Conservation (phyloP, 2,113 vertebrate genomes). For the Macquaria ambigua region DNA sequence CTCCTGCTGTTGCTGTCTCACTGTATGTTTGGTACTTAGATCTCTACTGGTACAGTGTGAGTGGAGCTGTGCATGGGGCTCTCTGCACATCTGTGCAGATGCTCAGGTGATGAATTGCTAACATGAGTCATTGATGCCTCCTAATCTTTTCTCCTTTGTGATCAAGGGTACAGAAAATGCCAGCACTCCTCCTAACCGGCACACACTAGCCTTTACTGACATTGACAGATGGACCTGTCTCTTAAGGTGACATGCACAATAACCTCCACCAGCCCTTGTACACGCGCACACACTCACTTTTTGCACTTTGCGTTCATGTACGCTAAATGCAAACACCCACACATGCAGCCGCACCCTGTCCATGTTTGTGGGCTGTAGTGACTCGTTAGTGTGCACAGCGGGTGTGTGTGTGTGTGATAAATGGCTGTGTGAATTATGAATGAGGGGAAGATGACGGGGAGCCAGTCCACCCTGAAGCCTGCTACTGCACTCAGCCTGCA, state of each 20-base stretch:
- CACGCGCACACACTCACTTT: conserved; percentile 15
- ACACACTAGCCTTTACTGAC: conserved; percentile 45
- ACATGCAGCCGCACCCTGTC: conserved; percentile 40
- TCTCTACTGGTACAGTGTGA: conserved; percentile 9
- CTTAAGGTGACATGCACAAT: conserved; percentile 38
- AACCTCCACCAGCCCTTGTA: conserved; percentile 18
- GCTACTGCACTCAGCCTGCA: conserved; percentile 33
- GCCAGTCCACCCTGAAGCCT: conserved; percentile 45
- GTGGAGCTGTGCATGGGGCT: conserved; percentile 16
- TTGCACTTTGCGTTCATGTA: conserved; percentile 25
- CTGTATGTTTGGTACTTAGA: conserved; percentile 8
- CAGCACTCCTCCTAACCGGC: conserved; percentile 34
- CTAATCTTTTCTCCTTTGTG: conserved; percentile 62
- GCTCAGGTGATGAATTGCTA: conserved; percentile 60
- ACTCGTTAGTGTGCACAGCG: conserved; percentile 56
- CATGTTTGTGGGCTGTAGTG: conserved; percentile 42
- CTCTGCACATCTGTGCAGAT: conserved; percentile 13
- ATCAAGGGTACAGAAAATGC: conserved; percentile 69
- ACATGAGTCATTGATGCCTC: conserved; percentile 65
- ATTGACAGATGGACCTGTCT: conserved; percentile 59
- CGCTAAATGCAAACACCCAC: conserved; percentile 34
- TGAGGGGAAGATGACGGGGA: conserved; percentile 65
- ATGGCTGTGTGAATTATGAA: conserved; percentile 79
- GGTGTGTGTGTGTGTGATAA: conserved; percentile 56
- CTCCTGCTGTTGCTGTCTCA: conserved; percentile 10